phyloP scores from a whole-genome alignment of 2,113 vertebrate genomes.

The Eulemur rufifrons region DNA sequence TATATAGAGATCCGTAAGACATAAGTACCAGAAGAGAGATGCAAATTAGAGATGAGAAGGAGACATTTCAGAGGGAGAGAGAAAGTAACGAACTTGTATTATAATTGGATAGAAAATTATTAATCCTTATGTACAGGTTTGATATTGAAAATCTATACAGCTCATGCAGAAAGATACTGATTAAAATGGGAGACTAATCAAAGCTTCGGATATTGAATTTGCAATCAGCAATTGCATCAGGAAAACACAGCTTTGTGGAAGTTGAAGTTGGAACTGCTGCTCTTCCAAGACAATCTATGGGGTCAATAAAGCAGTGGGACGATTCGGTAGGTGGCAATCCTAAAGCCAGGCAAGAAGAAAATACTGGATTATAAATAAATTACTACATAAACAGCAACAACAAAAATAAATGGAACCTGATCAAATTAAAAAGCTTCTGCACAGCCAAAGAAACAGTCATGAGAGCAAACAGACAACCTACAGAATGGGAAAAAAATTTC shows the following conservation, averaged over 20 bases:
- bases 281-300: neutral
- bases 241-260: neutral
- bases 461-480: too few species aligned
- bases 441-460: too few species aligned
- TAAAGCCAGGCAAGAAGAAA: neutral
- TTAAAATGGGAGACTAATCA: neutral
- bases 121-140: neutral
- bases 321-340: neutral
- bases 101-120: neutral
- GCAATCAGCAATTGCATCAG: neutral
- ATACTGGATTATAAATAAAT: neutral
- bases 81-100: neutral
- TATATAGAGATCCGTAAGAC: neutral
- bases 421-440: too few species aligned
- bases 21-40: neutral
- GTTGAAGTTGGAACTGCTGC: neutral
- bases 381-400: neutral
- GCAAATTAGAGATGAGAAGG: neutral
- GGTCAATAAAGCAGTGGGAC: neutral
- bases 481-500: too few species aligned
- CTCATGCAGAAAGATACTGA: neutral
- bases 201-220: neutral
- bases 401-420: too few species aligned
- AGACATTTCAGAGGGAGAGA: neutral
- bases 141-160: neutral